Percentiles rank a stretch among this genome's conserved stretches.
Conservation (phyloP, 2,797 vertebrate genomes). For the Catharus ustulatus region DNA sequence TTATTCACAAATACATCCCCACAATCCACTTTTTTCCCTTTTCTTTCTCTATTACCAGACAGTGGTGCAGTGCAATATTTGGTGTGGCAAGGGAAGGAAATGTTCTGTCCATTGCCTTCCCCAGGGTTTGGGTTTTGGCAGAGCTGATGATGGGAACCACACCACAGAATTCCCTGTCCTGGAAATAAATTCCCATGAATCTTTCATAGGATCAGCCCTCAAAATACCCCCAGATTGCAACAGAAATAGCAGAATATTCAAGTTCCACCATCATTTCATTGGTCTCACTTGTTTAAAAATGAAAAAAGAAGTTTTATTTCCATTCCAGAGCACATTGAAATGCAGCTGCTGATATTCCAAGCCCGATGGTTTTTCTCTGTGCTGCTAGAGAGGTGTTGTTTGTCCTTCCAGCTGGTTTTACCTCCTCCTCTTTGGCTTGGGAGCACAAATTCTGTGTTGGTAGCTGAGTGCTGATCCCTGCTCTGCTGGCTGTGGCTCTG, state of each 20-base stretch:
- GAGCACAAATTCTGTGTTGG: not conserved
- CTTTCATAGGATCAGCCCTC: not conserved
- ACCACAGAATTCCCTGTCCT: not conserved
- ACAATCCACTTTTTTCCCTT: not conserved
- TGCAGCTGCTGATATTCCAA: not conserved
- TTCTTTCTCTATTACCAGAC: not conserved
- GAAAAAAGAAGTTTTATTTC: not conserved
- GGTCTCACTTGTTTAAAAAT: not conserved
- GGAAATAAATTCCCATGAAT: not conserved
- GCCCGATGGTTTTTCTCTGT: not conserved
- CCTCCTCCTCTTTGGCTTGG: not conserved
- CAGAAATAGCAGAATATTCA: not conserved
- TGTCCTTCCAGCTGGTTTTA: not conserved
- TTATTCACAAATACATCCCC: slow-evolving; percentile 23
- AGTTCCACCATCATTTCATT: not conserved
- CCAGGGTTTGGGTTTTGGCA: slow-evolving; percentile 9
- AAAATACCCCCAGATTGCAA: not conserved
- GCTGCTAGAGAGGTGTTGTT: not conserved
- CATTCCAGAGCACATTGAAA: not conserved
- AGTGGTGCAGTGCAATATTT: slow-evolving; percentile 19
- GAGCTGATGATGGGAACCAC: not conserved
- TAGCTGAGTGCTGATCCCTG: not conserved
- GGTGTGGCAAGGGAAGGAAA: slow-evolving; percentile 46
- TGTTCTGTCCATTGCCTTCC: not conserved
- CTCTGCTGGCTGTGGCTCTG: not conserved